Base-by-base conservation (phyloP, 2,888 invertebrate species). In the Aspidiotus destructor region DNA sequence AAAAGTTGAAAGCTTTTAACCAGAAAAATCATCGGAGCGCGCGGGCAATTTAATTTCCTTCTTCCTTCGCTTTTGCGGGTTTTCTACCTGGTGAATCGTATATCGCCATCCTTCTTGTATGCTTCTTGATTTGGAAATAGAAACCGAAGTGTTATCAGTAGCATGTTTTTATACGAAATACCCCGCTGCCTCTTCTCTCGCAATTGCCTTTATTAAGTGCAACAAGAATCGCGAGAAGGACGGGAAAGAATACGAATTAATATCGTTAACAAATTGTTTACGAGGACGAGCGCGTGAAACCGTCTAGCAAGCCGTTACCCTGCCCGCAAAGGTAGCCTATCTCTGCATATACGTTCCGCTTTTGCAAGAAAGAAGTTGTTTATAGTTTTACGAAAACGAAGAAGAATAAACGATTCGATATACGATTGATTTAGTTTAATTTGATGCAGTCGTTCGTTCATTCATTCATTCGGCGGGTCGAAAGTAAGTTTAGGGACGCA, bases 1-100 rank as follows among this genome's bases (percentile, higher is more conserved):
- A 28, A 54, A 67, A 58, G 67, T 67, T 58, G 67, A 67, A 67
- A 67, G 67, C 58, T 67, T 58, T 58, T 58, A 67, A 67, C 67
- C 60, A 67, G 67, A 67, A 67, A 67, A 67, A 67, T 67, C 67
- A 67, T 67, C 58, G 67, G 52, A 58, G 67, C 67, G 67, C 57
- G 48, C 67, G 58, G 60, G 67, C 67, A 58, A 67, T 67, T 67
- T 67, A 67, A 67, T 67, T 67, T 67, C 67, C 60, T 60, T 52
- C 44, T 58, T 28, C 60, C 58, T 55, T 65, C 63, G 54, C 54
- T 54, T 54, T 55, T 52, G 63, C 54, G 40, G 52, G 41, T 63
- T 63, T 63, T 54, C 63, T 44, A 63, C 54, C 63, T 63, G 41
- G 16, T 5, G 28, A 28, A 28, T 28, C 28, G 28, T 28, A 28